Evolutionary conservation across 2,888 invertebrate genomes (phyloP).

Genomic region (Branchipolynoe longqiensis): DNA sequence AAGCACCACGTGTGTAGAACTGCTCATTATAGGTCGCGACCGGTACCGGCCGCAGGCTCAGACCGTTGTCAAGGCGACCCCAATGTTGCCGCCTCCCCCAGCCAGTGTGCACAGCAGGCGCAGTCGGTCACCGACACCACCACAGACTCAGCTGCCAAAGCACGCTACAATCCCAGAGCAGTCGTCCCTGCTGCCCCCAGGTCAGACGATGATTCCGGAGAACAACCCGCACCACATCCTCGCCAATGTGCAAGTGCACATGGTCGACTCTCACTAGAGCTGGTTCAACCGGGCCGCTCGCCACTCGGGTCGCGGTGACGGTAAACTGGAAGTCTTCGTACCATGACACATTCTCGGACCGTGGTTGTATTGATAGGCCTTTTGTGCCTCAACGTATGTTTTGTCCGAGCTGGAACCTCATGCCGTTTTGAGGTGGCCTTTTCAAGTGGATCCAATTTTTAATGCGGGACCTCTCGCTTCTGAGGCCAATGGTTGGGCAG

Average conservation of each 20-base stretch:
- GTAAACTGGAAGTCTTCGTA: no score
- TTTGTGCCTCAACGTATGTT: no score
- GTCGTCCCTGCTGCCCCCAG: conserved; percentile 64
- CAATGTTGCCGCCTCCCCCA: conserved; percentile 77
- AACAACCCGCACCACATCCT: conserved; percentile 85
- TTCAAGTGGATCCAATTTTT: no score
- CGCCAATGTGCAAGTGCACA: conserved; percentile 95
- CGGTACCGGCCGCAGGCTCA: conserved; percentile 76
- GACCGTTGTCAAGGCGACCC: conserved; percentile 64
- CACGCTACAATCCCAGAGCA: conserved; percentile 75
- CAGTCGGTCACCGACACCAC: conserved; percentile 79
- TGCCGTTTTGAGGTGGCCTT: no score
- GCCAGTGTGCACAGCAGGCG: conserved; percentile 71
- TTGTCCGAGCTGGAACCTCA: no score
- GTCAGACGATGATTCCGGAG: conserved; percentile 73
- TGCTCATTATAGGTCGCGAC: conserved; percentile 78
- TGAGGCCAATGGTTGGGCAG: conserved; percentile 12
- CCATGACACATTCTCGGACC: no score
- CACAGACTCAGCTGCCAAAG: conserved; percentile 68
- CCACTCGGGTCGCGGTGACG: no score
- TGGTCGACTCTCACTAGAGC: conserved; percentile 87
- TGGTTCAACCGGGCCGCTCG: background rate
- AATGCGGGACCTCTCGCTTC: background rate
- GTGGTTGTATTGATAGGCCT: no score
- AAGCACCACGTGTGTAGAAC: conserved; percentile 80